A percentile compares a stretch with the other conserved stretches of the same genome.
These are phyloP conservation scores for Anabacerthia variegaticeps DNA, from an alignment of 2,797 vertebrate genomes.

Conservation along the genomic window DNA sequence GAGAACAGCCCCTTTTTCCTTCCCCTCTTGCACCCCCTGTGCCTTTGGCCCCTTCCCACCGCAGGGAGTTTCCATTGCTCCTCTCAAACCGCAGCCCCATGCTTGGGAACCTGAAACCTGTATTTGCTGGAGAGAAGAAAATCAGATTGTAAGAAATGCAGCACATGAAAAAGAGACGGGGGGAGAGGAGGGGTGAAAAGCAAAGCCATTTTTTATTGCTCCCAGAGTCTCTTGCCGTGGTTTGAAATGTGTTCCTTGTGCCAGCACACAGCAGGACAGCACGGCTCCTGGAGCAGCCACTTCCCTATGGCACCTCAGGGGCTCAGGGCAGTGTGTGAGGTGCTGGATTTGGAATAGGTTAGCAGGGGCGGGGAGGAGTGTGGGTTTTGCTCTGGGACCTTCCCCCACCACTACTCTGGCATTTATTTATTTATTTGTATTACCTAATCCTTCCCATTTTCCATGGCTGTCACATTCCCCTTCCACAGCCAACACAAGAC, in stretches of 20 bases:
- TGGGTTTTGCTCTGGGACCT: neutral
- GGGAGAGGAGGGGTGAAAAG: neutral
- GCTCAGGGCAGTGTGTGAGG: neutral
- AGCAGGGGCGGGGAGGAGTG: neutral
- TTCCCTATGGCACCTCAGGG: neutral
- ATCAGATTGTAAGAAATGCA: slow-evolving; percentile 41
- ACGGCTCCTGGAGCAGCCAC: neutral
- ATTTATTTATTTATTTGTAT: neutral
- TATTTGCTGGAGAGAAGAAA: slow-evolving; percentile 14
- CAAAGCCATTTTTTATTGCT: neutral
- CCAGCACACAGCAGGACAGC: neutral
- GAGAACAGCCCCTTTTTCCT: neutral
- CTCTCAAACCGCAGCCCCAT: slow-evolving; percentile 38
- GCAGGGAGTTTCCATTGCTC: slow-evolving; percentile 21
- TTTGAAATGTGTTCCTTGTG: neutral
- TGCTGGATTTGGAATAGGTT: neutral
- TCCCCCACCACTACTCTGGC: neutral
- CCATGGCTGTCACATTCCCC: slow-evolving; percentile 50
- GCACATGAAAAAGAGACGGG: neutral
- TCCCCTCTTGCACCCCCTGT: neutral
- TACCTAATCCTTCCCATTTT: slow-evolving; percentile 39
- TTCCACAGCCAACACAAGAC: slow-evolving; percentile 1
- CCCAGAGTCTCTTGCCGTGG: neutral
- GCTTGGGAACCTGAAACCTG: slow-evolving; percentile 36
- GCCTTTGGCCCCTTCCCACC: slow-evolving; percentile 14